Conservation (phyloP, 2,888 invertebrate genomes). For the Lucinisca nassula region DNA sequence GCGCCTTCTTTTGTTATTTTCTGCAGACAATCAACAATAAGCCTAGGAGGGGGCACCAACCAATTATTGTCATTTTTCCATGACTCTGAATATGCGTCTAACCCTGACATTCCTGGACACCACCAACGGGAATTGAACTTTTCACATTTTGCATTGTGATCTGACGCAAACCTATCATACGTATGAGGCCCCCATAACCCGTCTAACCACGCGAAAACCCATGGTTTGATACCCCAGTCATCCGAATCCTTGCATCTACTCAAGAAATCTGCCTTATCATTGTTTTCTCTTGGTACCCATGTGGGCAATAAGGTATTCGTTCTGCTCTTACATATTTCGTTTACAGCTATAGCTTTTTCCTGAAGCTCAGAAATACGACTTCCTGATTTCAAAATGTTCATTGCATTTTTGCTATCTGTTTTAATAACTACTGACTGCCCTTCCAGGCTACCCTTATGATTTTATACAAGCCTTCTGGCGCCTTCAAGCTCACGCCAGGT, state of each 20-base stretch:
- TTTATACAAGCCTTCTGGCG: slow-evolving; percentile 14
- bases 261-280: slow-evolving; percentile 56
- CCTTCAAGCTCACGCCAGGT: slow-evolving; percentile 40
- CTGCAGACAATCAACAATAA: no score
- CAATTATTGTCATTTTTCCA: no score
- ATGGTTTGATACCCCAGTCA: slow-evolving; percentile 59
- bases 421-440: not conserved
- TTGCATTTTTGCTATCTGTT: not conserved
- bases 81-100: no score
- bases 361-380: slow-evolving; percentile 37
- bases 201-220: slow-evolving; percentile 43
- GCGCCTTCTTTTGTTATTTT: no score
- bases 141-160: not conserved
- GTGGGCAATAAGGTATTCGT: slow-evolving; percentile 28
- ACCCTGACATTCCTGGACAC: not conserved
- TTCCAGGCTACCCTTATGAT: not conserved
- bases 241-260: slow-evolving; percentile 59
- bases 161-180: slow-evolving; percentile 59
- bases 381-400: not conserved
- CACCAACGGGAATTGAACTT: not conserved
- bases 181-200: slow-evolving; percentile 50
- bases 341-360: slow-evolving; percentile 34
- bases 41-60: no score
- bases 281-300: slow-evolving; percentile 57
- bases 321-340: slow-evolving; percentile 35